Evolutionary conservation across 2,888 invertebrate species (phyloP), one percentile per base, ranked within the genome.

Genomic region (Eucera pruinosa): DNA sequence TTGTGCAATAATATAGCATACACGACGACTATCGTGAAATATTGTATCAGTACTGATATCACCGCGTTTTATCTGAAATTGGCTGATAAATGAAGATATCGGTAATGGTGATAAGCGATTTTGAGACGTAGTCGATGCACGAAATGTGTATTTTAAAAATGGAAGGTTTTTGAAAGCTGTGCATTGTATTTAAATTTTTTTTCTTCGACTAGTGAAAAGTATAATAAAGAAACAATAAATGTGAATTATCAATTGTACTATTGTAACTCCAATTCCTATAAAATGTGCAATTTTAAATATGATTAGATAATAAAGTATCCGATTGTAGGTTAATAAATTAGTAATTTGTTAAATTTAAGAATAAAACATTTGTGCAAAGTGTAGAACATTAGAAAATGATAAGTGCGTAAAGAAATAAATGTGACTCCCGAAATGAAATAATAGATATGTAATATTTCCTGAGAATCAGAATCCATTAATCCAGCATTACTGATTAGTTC

Each of bases 1-100:
- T 25, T n/a, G 61, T 67, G 55, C 48, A 61, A 11, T 41, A 20
- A 23, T 66, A 39, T 58, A 58, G 43, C 18, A 33, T 54, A 39
- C 15, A 11, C 23, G 30, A 71, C 18, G 57, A 45, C 30, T 39
- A 30, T 18, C 23, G 9, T 20, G 33, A 55, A 62, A 74, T 48
- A 41, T 54, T 48, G 39, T 41, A 55, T 41, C 62, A 4, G 55
- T 11, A 48, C 33, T 27, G 45, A 45, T 50, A 43, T 3, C 3
- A 3, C 33, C 9, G 15, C 1, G 1, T n/a, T 13, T 11, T 11
- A 0, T 23, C 18, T 18, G 5, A 25, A 36, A 54, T 9, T 2
- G n/a, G 9, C 11, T 27, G 25, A 23, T 15, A 18, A 47, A 36
- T 5, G 11, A 18, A 66, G 20, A 45, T 50, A 54, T 13, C 30